These are phyloP conservation scores for Diprion similis DNA, from an alignment of 1,140 invertebrate genomes.

Conservation along the genomic window DNA sequence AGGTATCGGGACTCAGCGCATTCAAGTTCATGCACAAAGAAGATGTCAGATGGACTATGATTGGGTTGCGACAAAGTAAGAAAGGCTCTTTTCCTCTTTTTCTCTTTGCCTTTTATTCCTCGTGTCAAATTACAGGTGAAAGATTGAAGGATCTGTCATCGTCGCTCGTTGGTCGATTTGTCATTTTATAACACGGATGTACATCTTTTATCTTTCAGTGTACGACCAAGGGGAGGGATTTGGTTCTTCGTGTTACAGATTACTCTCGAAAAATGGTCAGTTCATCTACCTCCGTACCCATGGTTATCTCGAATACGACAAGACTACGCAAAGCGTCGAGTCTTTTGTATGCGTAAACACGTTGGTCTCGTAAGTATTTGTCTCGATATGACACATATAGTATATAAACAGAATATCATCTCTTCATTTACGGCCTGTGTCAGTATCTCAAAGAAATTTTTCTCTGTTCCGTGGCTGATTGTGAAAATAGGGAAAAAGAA, in stretches of 20 bases:
- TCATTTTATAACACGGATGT: neutral
- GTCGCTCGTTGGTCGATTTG: no score
- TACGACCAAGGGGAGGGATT: slow-evolving; percentile 76
- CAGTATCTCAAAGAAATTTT: no score
- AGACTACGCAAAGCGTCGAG: slow-evolving; percentile 72
- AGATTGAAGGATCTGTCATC: no score
- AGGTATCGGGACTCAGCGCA: slow-evolving; percentile 80
- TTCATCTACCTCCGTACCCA: slow-evolving; percentile 82
- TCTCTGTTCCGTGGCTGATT: no score
- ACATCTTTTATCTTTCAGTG: slow-evolving; percentile 68
- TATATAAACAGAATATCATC: neutral
- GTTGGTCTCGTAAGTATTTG: slow-evolving; percentile 69
- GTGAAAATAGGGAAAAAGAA: slow-evolving; percentile 66
- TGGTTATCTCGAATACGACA: slow-evolving; percentile 79
- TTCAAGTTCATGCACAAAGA: slow-evolving; percentile 88
- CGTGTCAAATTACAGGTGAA: neutral
- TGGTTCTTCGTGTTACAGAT: slow-evolving; percentile 82
- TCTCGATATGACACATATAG: neutral
- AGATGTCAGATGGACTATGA: slow-evolving; percentile 83
- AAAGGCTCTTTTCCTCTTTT: slow-evolving; percentile 18
- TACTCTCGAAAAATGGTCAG: slow-evolving; percentile 78
- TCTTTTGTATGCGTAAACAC: slow-evolving; percentile 88
- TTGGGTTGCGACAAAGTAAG: slow-evolving; percentile 85
- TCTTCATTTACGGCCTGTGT: no score
- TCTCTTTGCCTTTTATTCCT: slow-evolving; percentile 2